Evolutionary conservation across 2,888 invertebrate species (phyloP).

Genomic region (Vannuccia rotundouncinata): DNA sequence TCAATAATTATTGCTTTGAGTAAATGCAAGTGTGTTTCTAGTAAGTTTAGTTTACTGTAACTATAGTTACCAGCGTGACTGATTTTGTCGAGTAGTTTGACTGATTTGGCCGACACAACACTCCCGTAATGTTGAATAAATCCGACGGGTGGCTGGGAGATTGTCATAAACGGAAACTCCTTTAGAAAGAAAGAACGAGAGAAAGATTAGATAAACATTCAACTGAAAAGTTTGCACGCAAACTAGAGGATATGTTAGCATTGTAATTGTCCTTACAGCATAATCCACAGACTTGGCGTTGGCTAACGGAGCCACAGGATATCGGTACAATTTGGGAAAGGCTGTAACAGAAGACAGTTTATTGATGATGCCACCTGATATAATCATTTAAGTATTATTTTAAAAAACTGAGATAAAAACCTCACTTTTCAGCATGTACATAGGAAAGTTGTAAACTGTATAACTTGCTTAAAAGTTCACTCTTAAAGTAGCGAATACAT

Average conservation of each 20-base stretch:
- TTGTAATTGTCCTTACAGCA: not conserved
- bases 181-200: conserved; percentile 42
- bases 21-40: no score
- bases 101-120: conserved; percentile 74
- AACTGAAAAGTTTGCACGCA: not conserved
- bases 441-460: no score
- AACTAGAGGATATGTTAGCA: not conserved
- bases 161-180: conserved; percentile 90
- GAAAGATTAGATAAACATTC: not conserved
- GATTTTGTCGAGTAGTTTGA: conserved; percentile 68
- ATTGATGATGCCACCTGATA: no score
- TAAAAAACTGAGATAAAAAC: no score
- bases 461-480: no score
- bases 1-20: no score
- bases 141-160: conserved; percentile 78
- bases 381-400: no score
- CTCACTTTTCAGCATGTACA: no score
- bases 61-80: conserved; percentile 25
- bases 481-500: no score
- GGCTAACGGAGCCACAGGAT: not conserved
- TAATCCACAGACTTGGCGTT: not conserved
- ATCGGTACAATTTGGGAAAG: not conserved
- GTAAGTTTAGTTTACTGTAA: no score
- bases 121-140: conserved; percentile 82
- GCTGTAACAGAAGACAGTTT: not conserved